phyloP scores from a whole-genome alignment of 2,888 invertebrate species.

The Phyllotreta cruciferae region DNA sequence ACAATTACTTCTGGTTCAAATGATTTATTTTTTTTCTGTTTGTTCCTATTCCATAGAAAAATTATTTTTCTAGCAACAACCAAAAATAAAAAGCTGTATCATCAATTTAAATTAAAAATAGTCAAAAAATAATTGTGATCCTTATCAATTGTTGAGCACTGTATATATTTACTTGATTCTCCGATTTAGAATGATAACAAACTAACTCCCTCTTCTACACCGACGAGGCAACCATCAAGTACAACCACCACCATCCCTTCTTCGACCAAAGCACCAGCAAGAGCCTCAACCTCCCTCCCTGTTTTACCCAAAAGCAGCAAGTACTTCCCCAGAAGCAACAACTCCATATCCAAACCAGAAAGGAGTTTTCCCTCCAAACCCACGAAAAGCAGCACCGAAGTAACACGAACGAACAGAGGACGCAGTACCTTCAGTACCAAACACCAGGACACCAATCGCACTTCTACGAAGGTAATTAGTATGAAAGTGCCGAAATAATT shows the following conservation, averaged over 20 bases:
- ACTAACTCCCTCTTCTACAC: slow-evolving; percentile 13
- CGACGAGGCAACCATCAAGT: neutral
- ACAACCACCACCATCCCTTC: slow-evolving; percentile 27
- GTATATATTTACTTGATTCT: too few relatives aligned
- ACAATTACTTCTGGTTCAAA: too few relatives aligned
- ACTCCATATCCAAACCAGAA: slow-evolving; percentile 38
- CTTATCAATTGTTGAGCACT: too few relatives aligned
- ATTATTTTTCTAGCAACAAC: too few relatives aligned
- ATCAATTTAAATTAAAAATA: too few relatives aligned
- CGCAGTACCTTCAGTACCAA: slow-evolving; percentile 1
- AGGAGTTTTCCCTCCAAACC: slow-evolving; percentile 31
- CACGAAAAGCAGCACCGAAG: slow-evolving; percentile 10
- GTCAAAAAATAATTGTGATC: too few relatives aligned
- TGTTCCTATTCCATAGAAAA: too few relatives aligned
- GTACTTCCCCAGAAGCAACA: slow-evolving; percentile 14
- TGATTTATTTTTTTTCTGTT: too few relatives aligned
- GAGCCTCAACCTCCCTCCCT: slow-evolving; percentile 35
- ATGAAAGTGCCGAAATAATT: neutral
- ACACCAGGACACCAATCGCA: slow-evolving; percentile 15
- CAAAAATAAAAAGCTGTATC: too few relatives aligned
- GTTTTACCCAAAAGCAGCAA: slow-evolving; percentile 29
- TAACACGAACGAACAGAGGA: slow-evolving; percentile 1
- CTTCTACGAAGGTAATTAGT: slow-evolving; percentile 31
- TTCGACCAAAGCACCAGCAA: slow-evolving; percentile 8
- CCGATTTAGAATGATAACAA: slow-evolving; percentile 18